These are phyloP conservation scores for Nomada hirtipes DNA, from an alignment of 2,888 invertebrate species.

Conservation along the genomic window DNA sequence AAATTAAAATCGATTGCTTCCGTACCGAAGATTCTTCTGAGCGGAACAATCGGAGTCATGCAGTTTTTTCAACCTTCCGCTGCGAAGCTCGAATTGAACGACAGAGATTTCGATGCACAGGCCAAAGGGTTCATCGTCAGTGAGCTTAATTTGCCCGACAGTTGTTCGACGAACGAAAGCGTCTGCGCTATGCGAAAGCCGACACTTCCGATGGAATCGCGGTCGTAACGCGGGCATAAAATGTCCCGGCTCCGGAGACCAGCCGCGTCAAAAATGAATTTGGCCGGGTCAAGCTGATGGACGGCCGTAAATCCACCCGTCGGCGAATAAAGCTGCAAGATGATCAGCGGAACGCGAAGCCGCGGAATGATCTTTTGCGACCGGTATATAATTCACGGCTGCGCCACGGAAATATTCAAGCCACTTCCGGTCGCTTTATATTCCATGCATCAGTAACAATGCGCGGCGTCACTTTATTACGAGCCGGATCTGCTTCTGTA, in stretches of 20 bases:
- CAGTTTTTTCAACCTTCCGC: no score
- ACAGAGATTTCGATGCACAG: no score
- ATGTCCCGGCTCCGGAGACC: no score
- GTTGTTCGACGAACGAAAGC: slow-evolving; percentile 1
- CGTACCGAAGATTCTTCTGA: no score
- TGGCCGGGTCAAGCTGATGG: no score
- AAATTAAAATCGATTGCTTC: neutral
- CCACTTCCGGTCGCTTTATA: slow-evolving; percentile 22
- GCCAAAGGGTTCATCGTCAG: neutral
- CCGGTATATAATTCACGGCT: slow-evolving; percentile 36
- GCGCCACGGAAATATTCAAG: slow-evolving; percentile 29
- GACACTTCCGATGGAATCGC: neutral
- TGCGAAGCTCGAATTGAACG: no score
- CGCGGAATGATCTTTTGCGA: slow-evolving; percentile 26
- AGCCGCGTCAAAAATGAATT: no score
- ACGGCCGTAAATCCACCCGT: slow-evolving; percentile 28
- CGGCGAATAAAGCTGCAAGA: slow-evolving; percentile 13
- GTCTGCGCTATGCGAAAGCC: neutral
- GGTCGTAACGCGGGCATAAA: no score
- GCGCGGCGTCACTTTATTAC: slow-evolving; percentile 34
- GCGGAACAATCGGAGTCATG: no score
- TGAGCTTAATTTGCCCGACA: neutral
- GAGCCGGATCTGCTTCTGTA: neutral
- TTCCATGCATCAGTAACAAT: slow-evolving; percentile 44
- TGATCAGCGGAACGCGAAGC: slow-evolving; percentile 4